Evolutionary conservation across 2,888 invertebrate species (phyloP).

Genomic region (Melieria picta): DNA sequence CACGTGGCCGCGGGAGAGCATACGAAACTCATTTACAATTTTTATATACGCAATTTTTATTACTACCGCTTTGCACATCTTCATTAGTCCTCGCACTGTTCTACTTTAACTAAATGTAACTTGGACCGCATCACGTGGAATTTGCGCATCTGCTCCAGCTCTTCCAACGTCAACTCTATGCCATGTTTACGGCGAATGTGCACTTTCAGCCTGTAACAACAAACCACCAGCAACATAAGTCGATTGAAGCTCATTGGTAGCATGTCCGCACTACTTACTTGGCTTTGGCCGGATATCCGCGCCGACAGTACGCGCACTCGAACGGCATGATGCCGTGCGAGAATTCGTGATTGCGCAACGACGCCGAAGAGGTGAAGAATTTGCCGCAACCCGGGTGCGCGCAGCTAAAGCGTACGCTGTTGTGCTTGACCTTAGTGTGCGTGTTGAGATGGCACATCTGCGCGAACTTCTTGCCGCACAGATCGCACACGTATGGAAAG

Average conservation of each 20-base stretch:
- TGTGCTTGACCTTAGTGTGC: slow-evolving; percentile 52
- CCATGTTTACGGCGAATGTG: slow-evolving; percentile 51
- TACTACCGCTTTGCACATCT: no score
- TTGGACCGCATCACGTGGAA: slow-evolving; percentile 51
- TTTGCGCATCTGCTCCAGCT: slow-evolving; percentile 53
- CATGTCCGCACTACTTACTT: slow-evolving; percentile 45
- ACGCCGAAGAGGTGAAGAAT: slow-evolving; percentile 52
- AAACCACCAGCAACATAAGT: slow-evolving; percentile 8
- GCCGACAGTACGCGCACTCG: slow-evolving; percentile 50
- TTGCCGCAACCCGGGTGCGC: slow-evolving; percentile 50
- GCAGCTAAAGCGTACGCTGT: slow-evolving; percentile 50
- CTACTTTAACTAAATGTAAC: slow-evolving; percentile 45
- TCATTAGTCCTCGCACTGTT: no score
- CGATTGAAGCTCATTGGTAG: background rate
- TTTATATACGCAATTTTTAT: no score
- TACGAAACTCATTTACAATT: no score
- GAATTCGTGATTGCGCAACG: slow-evolving; percentile 53
- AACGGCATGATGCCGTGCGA: slow-evolving; percentile 54
- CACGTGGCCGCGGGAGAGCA: no score
- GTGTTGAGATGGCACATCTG: slow-evolving; percentile 53
- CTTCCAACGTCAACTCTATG: slow-evolving; percentile 43
- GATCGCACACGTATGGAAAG: slow-evolving; percentile 52
- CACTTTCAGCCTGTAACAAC: slow-evolving; percentile 44
- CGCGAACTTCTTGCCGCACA: slow-evolving; percentile 52
- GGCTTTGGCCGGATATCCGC: slow-evolving; percentile 51